Base-by-base conservation (phyloP, 1,140 invertebrate species). In the Drosophila melanica region DNA sequence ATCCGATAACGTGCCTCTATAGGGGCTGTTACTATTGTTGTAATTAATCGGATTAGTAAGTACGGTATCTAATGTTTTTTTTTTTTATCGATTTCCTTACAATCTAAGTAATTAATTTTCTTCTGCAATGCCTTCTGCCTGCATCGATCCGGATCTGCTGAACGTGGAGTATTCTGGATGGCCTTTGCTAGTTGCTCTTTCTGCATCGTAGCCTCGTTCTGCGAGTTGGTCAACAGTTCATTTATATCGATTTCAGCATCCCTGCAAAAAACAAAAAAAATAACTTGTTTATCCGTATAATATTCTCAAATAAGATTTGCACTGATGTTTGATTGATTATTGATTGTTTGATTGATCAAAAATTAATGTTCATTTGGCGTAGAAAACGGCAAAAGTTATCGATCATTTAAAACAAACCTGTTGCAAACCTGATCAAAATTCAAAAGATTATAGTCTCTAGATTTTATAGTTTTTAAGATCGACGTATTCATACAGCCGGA, bases 1-100 rank as follows among this genome's bases (percentile, higher is more conserved):
- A 86, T 48, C 8, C 12, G 44, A 53, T 78, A 86, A 5, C 81
- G 81, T 7, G 45, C 35, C 51, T 86, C 78, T 20, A 85, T 85
- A 0, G 81, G 81, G 4, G 4, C 41, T 0, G 50, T 12, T 45
- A 48, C 81, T 86, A 27, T 4, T 6, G 14, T 4, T 6, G 14
- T 6, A n/a, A 11, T 9, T 37, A 12, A 14, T 18, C 14, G 2
- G 16, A 11, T 41, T 41, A 41, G 7, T 41, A 9, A 37, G 35
- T 27, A 27, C 4, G 27, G 5, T 5, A 27, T 27, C 27, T 27
- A 27, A 27, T 2, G 4, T 4, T 27, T 27, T 1, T 10, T 0
- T 9, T 33, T 35, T 35, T 10, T 10, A 35, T 35, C 8, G 1
- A 9, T 35, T 2, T 10, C 3, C 59, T 64, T 51, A 71, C 68